These are phyloP conservation scores for Muscicapa striata DNA, from an alignment of 2,797 vertebrate species.

Conservation along the genomic window DNA sequence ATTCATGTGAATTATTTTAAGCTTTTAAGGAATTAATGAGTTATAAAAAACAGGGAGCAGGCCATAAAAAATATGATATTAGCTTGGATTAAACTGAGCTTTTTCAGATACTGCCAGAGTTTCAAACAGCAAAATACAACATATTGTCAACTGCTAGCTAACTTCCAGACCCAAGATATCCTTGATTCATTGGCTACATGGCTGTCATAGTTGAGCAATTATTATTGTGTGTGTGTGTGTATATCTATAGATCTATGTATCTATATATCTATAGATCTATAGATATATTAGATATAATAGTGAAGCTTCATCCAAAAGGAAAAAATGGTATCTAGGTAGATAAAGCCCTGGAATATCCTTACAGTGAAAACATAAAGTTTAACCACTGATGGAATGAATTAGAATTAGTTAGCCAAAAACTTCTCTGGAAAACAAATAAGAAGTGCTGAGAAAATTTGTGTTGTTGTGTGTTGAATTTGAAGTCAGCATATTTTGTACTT, in stretches of 20 bases:
- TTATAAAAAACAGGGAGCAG: background rate
- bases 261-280: too few relatives aligned
- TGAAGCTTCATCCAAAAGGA: background rate
- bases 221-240: background rate
- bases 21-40: background rate
- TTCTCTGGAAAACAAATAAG: background rate
- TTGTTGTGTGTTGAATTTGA: background rate
- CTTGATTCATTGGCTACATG: background rate
- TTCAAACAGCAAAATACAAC: background rate
- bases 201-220: background rate
- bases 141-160: background rate
- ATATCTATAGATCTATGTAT: too few relatives aligned
- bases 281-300: background rate
- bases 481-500: background rate
- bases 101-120: background rate
- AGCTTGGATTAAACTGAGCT: background rate
- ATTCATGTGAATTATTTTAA: background rate
- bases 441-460: background rate
- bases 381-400: background rate
- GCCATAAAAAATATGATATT: background rate
- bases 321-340: background rate
- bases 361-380: background rate
- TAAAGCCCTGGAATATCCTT: background rate
- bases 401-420: background rate
- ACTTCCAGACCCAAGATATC: background rate